phyloP scores from a whole-genome alignment of 2,113 vertebrate species.

The Ptilonorhynchus violaceus region DNA sequence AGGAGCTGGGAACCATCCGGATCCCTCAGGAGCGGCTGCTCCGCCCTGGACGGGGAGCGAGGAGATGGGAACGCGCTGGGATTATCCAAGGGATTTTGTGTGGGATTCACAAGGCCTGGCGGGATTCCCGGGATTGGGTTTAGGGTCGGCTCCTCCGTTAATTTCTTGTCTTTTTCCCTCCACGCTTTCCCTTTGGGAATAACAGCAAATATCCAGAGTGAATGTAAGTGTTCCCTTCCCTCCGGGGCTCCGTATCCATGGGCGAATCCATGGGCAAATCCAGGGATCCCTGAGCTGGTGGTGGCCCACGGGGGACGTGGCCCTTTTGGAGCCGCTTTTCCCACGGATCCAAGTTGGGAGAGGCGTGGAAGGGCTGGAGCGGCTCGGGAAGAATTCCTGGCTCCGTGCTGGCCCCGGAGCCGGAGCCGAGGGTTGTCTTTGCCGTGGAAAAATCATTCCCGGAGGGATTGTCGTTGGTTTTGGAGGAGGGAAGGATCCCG shows the following conservation, averaged over 20 bases:
- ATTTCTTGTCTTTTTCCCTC: constrained; percentile 28
- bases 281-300: too few relatives aligned
- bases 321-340: background rate
- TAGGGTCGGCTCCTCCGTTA: background rate
- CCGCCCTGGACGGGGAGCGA: background rate
- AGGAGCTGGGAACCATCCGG: background rate
- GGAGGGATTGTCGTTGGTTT: background rate
- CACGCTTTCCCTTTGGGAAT: constrained; percentile 78
- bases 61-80: background rate
- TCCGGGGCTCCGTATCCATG: rapidly evolving
- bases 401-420: background rate
- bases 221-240: constrained; percentile 83
- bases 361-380: background rate
- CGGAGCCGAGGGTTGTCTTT: background rate
- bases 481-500: background rate
- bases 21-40: background rate
- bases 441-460: rapidly evolving
- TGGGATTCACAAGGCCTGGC: background rate
- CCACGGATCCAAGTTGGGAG: background rate
- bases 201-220: constrained; percentile 94
- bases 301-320: background rate
- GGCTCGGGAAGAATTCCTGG: background rate
- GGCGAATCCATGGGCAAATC: too few relatives aligned
- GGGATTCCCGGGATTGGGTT: rapidly evolving
- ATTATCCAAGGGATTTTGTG: background rate